These are phyloP conservation scores for Cosmia trapezina DNA, from an alignment of 2,888 invertebrate species.

Conservation along the genomic window DNA sequence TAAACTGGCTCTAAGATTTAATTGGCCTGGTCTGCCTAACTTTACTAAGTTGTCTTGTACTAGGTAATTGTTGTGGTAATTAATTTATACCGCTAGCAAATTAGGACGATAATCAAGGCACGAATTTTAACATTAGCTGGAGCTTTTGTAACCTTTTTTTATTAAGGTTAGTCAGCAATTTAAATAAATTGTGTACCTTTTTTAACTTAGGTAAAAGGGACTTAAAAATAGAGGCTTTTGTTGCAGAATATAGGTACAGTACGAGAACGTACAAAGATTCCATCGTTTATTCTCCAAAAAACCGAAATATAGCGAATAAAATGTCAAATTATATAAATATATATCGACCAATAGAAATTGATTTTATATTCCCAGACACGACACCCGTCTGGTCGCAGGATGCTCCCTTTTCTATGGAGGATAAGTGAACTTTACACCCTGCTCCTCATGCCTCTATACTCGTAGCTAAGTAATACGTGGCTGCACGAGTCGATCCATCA, in stretches of 20 bases:
- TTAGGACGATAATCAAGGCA: constrained; percentile 25
- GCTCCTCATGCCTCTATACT: no score
- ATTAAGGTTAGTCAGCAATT: constrained; percentile 7
- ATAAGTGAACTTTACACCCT: no score
- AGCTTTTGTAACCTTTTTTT: constrained; percentile 7
- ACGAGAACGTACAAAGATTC: no score
- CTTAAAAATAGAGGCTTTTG: background rate
- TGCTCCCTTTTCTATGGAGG: no score
- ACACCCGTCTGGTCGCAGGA: no score
- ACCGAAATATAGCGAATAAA: no score
- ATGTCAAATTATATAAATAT: no score
- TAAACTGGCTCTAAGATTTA: constrained; percentile 12
- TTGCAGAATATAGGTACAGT: background rate
- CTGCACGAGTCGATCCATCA: no score
- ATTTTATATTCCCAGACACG: no score
- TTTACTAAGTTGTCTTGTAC: constrained; percentile 26
- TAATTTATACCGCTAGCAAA: constrained; percentile 26
- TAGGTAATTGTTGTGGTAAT: constrained; percentile 32
- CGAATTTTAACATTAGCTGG: constrained; percentile 16
- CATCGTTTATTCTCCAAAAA: no score
- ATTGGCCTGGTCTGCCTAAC: constrained; percentile 22
- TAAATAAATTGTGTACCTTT: constrained; percentile 8
- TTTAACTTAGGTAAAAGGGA: background rate
- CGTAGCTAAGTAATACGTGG: no score
- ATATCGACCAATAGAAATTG: no score